Evolutionary conservation across 2,113 vertebrate genomes (phyloP), one percentile per base, ranked within the genome.

Genomic region (Rana temporaria): DNA sequence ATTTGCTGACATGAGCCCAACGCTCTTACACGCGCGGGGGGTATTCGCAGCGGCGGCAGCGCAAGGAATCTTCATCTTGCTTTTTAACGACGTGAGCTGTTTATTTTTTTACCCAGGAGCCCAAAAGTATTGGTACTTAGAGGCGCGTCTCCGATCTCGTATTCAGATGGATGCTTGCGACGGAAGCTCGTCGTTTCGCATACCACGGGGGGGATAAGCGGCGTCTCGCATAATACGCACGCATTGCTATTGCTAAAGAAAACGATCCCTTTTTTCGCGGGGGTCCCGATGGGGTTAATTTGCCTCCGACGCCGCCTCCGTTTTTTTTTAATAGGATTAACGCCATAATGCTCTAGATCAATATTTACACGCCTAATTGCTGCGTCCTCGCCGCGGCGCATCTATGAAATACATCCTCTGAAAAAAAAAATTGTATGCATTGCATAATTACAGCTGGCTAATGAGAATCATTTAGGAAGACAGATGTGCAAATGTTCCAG

Each of bases 151-250:
- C 79, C 65, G 73, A 83, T 87, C 85, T 85, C 89, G 48, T 15
- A 86, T 92, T 91, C 19, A 24, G 81, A 48, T 20, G 86, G 86
- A 89, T 89, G 88, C 87, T 88, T 88, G 56, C 78, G 76, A 86
- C 84, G 77, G 84, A 86, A 16, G 26, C 55, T 85, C 87, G 87
- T 84, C 52, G n/a, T n/a, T n/a, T 85, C 85, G 84, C 87, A 78
- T 57, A 4, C 55, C 16, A 60, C 26, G 20, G 16, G 86, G 20
- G 16, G 86, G 84, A 85, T 67, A 72, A 84, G 69, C 32, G 72
- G 69, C 32, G 72, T 70, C 85, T 82, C 0, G 81, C 62, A 70
- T 55, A 26, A 26, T 14, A 1, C 42, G 17, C 34, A 64, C 53
- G 20, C 4, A 53, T 53, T 4, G 14, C 14, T 5, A 11, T 30